Conservation (phyloP, 92 coral and sea anemone genomes). For the Anthopleura xanthogrammica region DNA sequence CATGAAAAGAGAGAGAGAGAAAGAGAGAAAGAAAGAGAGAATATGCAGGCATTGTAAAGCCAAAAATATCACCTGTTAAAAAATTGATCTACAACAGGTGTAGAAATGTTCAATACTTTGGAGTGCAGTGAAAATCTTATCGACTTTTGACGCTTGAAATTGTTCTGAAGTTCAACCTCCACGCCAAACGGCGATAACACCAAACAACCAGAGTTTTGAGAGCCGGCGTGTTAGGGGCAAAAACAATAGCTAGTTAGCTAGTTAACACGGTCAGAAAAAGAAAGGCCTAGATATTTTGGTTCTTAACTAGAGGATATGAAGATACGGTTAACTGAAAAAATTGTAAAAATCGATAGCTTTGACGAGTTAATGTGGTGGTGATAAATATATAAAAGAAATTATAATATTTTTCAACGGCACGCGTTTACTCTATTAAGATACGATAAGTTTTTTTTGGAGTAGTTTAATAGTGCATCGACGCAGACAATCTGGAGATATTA, state of each 20-base stretch:
- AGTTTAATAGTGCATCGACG: background rate
- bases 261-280: background rate
- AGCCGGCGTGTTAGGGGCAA: background rate
- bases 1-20: background rate
- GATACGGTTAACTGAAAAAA: background rate
- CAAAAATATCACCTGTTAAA: background rate
- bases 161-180: background rate
- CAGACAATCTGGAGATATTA: background rate
- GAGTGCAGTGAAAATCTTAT: background rate
- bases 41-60: background rate
- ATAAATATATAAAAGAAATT: background rate
- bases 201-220: background rate
- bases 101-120: background rate
- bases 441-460: background rate
- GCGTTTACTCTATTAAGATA: background rate
- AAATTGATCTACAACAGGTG: slow-evolving; percentile 1
- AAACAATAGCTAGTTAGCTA: background rate
- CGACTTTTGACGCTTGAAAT: background rate
- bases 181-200: background rate
- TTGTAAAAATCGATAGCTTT: background rate
- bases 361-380: background rate
- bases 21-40: background rate
- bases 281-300: background rate
- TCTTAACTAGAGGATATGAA: too few relatives aligned
- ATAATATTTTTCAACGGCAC: background rate